Percentiles rank a stretch among this genome's conserved stretches.
Conservation (phyloP, 1,140 invertebrate genomes). For the Lamellibrachia luymesi region DNA sequence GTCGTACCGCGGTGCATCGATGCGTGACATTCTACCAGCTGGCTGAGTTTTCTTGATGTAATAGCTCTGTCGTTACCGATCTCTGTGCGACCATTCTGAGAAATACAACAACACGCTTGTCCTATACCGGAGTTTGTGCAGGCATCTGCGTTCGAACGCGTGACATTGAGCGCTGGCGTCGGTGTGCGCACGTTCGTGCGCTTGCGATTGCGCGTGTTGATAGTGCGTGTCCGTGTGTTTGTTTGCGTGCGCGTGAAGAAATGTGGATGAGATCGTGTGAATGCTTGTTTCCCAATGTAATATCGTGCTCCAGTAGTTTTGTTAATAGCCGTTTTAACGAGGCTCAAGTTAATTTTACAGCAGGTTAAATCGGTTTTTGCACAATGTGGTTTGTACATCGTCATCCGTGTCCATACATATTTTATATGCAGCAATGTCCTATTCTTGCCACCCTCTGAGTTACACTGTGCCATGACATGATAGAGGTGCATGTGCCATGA, state of each 20-base stretch:
- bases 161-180: not conserved
- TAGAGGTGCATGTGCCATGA: no score
- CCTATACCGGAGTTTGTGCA: not conserved
- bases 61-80: not conserved
- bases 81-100: not conserved
- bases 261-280: not conserved
- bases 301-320: not conserved
- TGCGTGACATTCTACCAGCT: not conserved
- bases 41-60: not conserved
- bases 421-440: not conserved
- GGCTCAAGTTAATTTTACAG: not conserved
- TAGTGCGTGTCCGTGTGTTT: not conserved
- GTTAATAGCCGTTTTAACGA: not conserved
- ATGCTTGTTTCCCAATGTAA: not conserved
- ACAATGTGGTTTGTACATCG: not conserved
- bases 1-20: not conserved
- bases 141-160: not conserved
- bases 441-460: no score
- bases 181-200: not conserved
- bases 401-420: not conserved
- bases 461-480: no score
- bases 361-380: not conserved
- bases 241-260: not conserved
- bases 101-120: not conserved
- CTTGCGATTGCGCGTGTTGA: not conserved